phyloP scores from a whole-genome alignment of 1,140 invertebrate genomes.

The Piezodorus guildinii region DNA sequence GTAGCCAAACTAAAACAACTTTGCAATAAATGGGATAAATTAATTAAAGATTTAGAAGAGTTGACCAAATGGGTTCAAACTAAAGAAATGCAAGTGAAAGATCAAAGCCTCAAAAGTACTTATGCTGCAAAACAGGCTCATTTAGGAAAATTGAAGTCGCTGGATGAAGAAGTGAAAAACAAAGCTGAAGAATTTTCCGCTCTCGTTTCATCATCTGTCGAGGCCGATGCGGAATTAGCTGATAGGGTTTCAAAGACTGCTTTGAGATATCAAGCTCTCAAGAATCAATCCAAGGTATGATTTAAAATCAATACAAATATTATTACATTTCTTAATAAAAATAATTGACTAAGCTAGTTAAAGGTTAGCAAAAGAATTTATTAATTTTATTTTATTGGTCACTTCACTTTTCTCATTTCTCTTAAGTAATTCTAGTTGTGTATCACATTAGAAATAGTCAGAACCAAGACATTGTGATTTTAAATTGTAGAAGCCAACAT shows the following conservation, averaged over 20 bases:
- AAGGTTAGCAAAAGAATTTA: background rate
- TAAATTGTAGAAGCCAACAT: no score
- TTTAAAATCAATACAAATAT: background rate
- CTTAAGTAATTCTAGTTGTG: no score
- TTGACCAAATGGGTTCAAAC: slow-evolving; percentile 73
- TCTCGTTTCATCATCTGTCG: slow-evolving; percentile 56
- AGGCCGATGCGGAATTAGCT: slow-evolving; percentile 63
- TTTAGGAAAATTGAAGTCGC: slow-evolving; percentile 60
- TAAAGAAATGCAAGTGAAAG: slow-evolving; percentile 72
- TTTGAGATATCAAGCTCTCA: slow-evolving; percentile 73
- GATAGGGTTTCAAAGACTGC: slow-evolving; percentile 65
- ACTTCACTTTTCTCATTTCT: no score
- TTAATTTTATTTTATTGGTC: no score
- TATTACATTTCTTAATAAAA: background rate
- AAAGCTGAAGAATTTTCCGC: slow-evolving; percentile 60
- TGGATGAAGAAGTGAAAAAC: slow-evolving; percentile 59
- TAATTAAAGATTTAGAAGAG: slow-evolving; percentile 60
- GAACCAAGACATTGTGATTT: no score
- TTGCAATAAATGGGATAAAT: slow-evolving; percentile 64
- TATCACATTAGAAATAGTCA: no score
- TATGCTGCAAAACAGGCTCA: slow-evolving; percentile 69
- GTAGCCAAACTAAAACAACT: slow-evolving; percentile 56
- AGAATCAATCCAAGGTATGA: slow-evolving; percentile 59
- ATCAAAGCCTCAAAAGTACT: slow-evolving; percentile 78
- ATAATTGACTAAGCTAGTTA: background rate